Conservation (phyloP, 2,888 invertebrate species). For the Parnassius smintheus region DNA sequence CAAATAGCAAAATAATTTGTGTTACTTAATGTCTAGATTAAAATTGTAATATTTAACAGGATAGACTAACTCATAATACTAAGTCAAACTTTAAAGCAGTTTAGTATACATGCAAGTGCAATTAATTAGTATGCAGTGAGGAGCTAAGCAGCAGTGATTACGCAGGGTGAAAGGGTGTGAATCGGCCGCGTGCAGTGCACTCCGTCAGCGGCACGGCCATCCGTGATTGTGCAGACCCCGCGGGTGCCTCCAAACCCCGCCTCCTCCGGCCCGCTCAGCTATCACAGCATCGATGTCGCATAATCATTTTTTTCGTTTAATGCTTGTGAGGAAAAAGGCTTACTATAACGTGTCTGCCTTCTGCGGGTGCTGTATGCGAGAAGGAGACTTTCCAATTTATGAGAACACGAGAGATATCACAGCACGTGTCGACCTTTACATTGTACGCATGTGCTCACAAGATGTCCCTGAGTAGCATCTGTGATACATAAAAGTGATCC, state of each 20-base stretch:
- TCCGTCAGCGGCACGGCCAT: constrained; percentile 61
- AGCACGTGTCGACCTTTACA: constrained; percentile 71
- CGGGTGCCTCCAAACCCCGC: constrained; percentile 72
- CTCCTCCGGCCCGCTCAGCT: constrained; percentile 74
- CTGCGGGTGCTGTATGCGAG: constrained; percentile 92
- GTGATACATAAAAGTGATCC: constrained; percentile 77
- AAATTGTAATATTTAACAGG: constrained; percentile 1
- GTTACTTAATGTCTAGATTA: constrained; percentile 16
- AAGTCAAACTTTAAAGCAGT: constrained; percentile 26
- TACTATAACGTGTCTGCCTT: constrained; percentile 84
- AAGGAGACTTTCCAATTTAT: constrained; percentile 86
- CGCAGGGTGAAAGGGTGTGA: constrained; percentile 62
- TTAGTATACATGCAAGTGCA: constrained; percentile 25
- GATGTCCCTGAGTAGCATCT: constrained; percentile 72
- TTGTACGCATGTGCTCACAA: constrained; percentile 74
- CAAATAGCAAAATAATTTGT: constrained; percentile 32
- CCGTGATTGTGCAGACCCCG: constrained; percentile 58
- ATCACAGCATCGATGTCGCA: constrained; percentile 72
- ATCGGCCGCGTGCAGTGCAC: constrained; percentile 46
- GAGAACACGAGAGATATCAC: constrained; percentile 71
- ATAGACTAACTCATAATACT: constrained; percentile 13
- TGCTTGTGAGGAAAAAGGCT: constrained; percentile 82
- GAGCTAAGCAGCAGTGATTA: constrained; percentile 45
- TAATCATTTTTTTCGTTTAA: constrained; percentile 75
- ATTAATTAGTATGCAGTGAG: constrained; percentile 24